A percentile compares a stretch with the other conserved stretches of the same genome.
These are phyloP conservation scores for Cyclophora albipunctata DNA, from an alignment of 2,888 invertebrate genomes.

Conservation along the genomic window DNA sequence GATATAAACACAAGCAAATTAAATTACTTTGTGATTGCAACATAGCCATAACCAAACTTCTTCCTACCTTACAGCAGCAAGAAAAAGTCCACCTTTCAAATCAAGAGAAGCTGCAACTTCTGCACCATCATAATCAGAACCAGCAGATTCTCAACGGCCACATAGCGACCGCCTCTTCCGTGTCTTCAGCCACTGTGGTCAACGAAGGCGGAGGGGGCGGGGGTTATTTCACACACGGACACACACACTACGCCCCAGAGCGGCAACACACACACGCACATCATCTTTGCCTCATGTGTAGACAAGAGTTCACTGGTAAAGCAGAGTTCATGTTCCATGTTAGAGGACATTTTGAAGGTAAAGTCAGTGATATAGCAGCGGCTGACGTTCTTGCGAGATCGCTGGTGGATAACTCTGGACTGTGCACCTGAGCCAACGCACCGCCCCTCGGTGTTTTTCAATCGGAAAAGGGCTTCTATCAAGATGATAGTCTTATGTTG, in stretches of 20 bases:
- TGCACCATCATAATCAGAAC: constrained; percentile 69
- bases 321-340: constrained; percentile 83
- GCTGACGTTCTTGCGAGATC: constrained; percentile 70
- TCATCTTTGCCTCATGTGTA: constrained; percentile 78
- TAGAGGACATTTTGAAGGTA: constrained; percentile 78
- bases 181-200: constrained; percentile 62
- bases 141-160: constrained; percentile 68
- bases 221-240: constrained; percentile 65
- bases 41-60: background rate
- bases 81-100: constrained; percentile 68
- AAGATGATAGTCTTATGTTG: constrained; percentile 66
- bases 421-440: constrained; percentile 72
- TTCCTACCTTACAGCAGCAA: constrained; percentile 47
- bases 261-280: constrained; percentile 67
- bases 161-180: constrained; percentile 53
- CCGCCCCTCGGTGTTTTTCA: constrained; percentile 59
- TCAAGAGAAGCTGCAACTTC: constrained; percentile 64
- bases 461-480: constrained; percentile 57
- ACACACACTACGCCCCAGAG: constrained; percentile 64
- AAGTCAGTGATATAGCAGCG: constrained; percentile 68
- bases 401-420: constrained; percentile 69
- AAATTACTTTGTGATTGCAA: no score
- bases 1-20: no score
- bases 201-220: constrained; percentile 49
- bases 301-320: constrained; percentile 79